Conservation (phyloP, 2,113 vertebrate species). For the Nesoenas mayeri region DNA sequence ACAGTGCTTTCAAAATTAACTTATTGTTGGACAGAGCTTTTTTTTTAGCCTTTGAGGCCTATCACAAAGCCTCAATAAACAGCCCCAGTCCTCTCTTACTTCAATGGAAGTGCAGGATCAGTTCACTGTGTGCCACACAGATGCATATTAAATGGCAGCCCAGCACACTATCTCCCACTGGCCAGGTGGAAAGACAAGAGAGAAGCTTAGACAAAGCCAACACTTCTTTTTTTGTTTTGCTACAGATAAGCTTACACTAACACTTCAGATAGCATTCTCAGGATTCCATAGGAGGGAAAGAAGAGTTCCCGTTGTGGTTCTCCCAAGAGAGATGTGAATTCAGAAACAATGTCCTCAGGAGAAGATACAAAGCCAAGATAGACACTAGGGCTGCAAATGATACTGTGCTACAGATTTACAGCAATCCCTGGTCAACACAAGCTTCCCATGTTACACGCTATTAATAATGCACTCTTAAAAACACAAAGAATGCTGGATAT, state of each 20-base stretch:
- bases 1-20: not conserved
- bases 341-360: not conserved
- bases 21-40: not conserved
- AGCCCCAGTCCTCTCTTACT: not conserved
- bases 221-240: not conserved
- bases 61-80: not conserved
- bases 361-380: not conserved
- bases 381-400: not conserved
- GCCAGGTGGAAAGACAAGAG: not conserved
- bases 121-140: not conserved
- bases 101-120: not conserved
- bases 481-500: not conserved
- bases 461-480: not conserved
- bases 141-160: not conserved
- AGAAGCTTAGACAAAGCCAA: not conserved
- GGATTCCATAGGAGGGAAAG: slow-evolving; percentile 7
- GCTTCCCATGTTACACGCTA: not conserved
- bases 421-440: not conserved
- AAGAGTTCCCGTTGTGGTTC: not conserved
- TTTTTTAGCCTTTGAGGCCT: not conserved
- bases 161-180: not conserved
- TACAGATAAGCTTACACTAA: not conserved
- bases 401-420: not conserved
- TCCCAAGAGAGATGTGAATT: not conserved
- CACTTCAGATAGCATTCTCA: slow-evolving; percentile 1